Evolutionary conservation across 2,113 vertebrate genomes (phyloP).

Genomic region (Chelonoidis abingdonii): DNA sequence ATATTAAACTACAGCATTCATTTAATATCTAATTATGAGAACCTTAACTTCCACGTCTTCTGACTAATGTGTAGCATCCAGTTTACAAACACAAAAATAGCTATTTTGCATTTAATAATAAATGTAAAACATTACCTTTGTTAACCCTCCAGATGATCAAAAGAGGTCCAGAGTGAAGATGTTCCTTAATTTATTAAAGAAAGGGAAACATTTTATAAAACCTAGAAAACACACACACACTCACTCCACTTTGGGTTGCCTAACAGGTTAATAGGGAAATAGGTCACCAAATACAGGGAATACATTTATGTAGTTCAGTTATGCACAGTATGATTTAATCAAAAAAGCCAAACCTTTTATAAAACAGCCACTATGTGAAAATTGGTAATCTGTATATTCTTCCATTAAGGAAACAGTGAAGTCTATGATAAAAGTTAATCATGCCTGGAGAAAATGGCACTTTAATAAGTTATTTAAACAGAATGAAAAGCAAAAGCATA

Average conservation of each 20-base stretch:
- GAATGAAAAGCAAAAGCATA: neutral
- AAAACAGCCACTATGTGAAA: neutral
- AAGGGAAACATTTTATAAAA: neutral
- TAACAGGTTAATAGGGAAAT: neutral
- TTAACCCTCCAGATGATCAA: neutral
- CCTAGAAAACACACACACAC: too few species aligned
- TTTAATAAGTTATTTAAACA: neutral
- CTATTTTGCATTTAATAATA: neutral
- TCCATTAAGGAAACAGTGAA: neutral
- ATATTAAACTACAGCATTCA: neutral
- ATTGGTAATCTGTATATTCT: neutral
- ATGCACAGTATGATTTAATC: neutral
- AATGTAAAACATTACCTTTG: neutral
- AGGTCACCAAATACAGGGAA: neutral
- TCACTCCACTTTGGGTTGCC: neutral
- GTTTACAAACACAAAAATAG: neutral
- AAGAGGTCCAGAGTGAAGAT: neutral
- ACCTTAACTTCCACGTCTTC: neutral
- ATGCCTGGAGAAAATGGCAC: neutral
- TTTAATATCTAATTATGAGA: neutral
- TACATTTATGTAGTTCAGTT: neutral
- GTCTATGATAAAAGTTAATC: neutral
- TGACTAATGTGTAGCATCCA: neutral
- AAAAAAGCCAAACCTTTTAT: neutral
- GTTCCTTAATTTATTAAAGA: neutral